These are phyloP conservation scores for Silurus aristotelis DNA, from an alignment of 2,797 vertebrate genomes.

Conservation along the genomic window DNA sequence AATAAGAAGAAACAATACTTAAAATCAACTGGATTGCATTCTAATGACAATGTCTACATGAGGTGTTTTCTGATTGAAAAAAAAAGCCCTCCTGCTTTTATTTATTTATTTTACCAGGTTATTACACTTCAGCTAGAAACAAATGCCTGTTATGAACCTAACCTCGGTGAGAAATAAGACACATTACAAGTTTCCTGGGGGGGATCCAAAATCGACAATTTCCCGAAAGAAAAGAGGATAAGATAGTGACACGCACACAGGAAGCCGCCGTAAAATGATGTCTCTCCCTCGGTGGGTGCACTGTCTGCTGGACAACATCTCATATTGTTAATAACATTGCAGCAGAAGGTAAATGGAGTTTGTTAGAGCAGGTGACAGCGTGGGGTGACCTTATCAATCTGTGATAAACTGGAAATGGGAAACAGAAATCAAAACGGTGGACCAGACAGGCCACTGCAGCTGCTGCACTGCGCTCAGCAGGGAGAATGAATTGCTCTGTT, in stretches of 20 bases:
- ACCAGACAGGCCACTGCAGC: constrained; percentile 61
- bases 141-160: constrained; percentile 30
- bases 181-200: constrained; percentile 50
- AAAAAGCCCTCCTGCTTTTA: neutral
- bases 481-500: constrained; percentile 65
- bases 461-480: constrained; percentile 56
- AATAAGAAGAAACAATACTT: neutral
- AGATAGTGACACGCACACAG: constrained; percentile 50
- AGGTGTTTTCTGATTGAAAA: neutral
- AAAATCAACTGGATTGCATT: neutral
- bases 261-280: constrained; percentile 71
- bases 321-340: constrained; percentile 78
- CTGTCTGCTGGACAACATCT: constrained; percentile 74
- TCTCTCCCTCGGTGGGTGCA: constrained; percentile 67
- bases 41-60: neutral
- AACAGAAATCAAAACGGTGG: constrained; percentile 79
- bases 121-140: constrained; percentile 33
- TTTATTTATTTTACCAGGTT: constrained; percentile 1
- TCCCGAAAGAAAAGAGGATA: constrained; percentile 51
- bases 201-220: constrained; percentile 54
- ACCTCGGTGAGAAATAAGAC: constrained; percentile 40
- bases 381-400: constrained; percentile 82
- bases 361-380: constrained; percentile 76
- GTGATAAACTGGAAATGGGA: constrained; percentile 82
- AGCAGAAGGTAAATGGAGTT: constrained; percentile 76